phyloP scores from a whole-genome alignment of 2,888 invertebrate genomes.

The Coelinius sp. region DNA sequence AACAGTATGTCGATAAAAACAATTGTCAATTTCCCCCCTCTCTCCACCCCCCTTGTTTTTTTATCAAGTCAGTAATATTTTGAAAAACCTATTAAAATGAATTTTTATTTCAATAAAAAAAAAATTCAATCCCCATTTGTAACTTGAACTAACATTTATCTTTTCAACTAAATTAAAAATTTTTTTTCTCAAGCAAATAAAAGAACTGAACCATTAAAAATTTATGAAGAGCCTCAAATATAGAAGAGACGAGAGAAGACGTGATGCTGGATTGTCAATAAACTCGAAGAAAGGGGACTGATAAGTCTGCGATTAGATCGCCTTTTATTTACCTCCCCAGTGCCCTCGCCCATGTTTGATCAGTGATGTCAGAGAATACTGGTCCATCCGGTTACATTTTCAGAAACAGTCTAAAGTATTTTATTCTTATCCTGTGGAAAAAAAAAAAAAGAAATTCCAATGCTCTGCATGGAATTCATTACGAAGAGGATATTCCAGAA shows the following conservation, averaged over 20 bases:
- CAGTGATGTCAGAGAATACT: slow-evolving; percentile 60
- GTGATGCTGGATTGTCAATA: slow-evolving; percentile 26
- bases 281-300: slow-evolving; percentile 44
- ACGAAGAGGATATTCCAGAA: neutral
- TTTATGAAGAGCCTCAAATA: neutral
- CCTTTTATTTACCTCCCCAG: slow-evolving; percentile 59
- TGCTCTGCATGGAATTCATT: too few relatives aligned
- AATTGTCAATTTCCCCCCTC: neutral
- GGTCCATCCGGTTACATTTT: slow-evolving; percentile 64
- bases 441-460: neutral
- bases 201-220: neutral
- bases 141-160: neutral
- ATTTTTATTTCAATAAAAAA: neutral
- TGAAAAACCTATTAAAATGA: neutral
- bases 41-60: neutral
- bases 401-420: slow-evolving; percentile 19
- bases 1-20: neutral
- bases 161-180: neutral
- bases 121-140: neutral
- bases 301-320: slow-evolving; percentile 66
- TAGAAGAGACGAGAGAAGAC: slow-evolving; percentile 7
- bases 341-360: slow-evolving; percentile 67
- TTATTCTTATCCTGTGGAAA: slow-evolving; percentile 15
- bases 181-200: neutral
- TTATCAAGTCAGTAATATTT: neutral